These are phyloP conservation scores for Peromyscus californicus DNA, from an alignment of 2,113 vertebrate species.

Conservation along the genomic window DNA sequence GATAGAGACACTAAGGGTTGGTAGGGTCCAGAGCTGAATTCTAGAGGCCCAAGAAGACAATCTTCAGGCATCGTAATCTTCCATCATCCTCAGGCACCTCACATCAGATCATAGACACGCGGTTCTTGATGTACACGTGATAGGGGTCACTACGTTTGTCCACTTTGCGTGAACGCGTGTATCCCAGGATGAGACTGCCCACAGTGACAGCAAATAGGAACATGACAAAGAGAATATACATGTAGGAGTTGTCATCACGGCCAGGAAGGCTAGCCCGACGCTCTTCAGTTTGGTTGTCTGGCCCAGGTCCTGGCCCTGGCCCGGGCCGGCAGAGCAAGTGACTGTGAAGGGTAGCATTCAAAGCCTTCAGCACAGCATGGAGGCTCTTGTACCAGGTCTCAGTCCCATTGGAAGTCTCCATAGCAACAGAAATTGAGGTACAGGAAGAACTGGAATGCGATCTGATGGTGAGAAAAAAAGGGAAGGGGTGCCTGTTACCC, in stretches of 20 bases:
- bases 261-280: fast-evolving
- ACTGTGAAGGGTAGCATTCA: constrained; percentile 85
- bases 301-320: background rate
- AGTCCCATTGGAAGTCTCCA: constrained; percentile 81
- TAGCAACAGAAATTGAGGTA: constrained; percentile 19
- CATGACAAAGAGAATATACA: constrained; percentile 91
- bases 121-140: constrained; percentile 90
- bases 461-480: constrained; percentile 59
- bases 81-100: background rate
- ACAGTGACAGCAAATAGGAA: constrained; percentile 88
- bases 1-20: background rate
- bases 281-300: background rate
- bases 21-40: background rate
- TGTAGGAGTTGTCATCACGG: constrained; percentile 86
- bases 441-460: background rate
- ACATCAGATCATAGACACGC: constrained; percentile 88
- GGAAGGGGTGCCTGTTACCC: background rate
- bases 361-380: constrained; percentile 77
- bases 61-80: background rate
- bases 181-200: constrained; percentile 89
- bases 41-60: background rate
- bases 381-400: constrained; percentile 84
- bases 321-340: background rate
- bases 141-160: constrained; percentile 90
- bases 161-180: constrained; percentile 88